Percentiles rank a stretch among this genome's conserved stretches.
Conservation (phyloP, 2,888 invertebrate species). For the Synergus gifuensis region DNA sequence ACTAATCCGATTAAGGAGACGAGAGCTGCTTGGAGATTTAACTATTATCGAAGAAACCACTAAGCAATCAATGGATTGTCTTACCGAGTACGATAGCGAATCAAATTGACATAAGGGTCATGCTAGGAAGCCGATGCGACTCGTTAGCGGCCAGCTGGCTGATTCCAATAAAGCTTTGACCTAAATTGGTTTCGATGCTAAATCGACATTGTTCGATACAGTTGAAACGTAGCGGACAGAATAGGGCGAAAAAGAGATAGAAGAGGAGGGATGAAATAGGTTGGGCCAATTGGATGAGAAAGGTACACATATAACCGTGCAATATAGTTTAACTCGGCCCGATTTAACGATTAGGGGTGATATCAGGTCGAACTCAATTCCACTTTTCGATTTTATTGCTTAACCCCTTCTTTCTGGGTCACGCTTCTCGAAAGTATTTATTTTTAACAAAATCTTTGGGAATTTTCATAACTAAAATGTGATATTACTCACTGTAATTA, state of each 20-base stretch:
- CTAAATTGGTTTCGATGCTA: slow-evolving; percentile 66
- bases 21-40: background rate
- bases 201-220: slow-evolving; percentile 51
- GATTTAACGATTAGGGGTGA: slow-evolving; percentile 58
- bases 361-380: slow-evolving; percentile 63
- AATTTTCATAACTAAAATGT: background rate
- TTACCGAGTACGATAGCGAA: background rate
- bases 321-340: slow-evolving; percentile 38
- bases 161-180: slow-evolving; percentile 68
- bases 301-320: slow-evolving; percentile 54
- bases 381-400: slow-evolving; percentile 54
- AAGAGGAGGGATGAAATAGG: slow-evolving; percentile 51
- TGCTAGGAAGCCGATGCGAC: slow-evolving; percentile 55
- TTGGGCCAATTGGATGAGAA: slow-evolving; percentile 62
- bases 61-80: slow-evolving; percentile 1
- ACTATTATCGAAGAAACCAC: background rate
- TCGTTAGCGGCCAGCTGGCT: slow-evolving; percentile 56
- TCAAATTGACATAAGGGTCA: slow-evolving; percentile 7
- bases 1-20: background rate
- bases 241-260: background rate
- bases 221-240: background rate
- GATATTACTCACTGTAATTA: background rate
- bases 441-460: background rate
- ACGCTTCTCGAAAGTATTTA: background rate
- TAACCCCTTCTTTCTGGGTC: slow-evolving; percentile 50